These are phyloP conservation scores for Alligator sinensis DNA, from an alignment of 2,113 vertebrate species.

Conservation along the genomic window DNA sequence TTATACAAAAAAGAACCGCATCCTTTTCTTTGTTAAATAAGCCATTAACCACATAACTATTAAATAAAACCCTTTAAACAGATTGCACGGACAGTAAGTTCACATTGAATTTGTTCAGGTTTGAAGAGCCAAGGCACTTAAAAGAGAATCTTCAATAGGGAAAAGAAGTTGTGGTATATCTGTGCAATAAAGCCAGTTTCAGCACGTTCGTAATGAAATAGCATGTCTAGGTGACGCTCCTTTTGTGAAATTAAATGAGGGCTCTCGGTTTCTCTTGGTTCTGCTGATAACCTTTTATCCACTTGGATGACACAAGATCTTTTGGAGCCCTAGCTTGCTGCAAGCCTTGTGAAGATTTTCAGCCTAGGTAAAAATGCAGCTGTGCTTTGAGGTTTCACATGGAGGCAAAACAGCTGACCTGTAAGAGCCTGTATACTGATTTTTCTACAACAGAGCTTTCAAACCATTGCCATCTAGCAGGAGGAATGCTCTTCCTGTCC, in stretches of 20 bases:
- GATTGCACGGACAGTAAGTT: background rate
- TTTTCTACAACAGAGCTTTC: constrained; percentile 30
- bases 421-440: constrained; percentile 15
- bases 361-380: background rate
- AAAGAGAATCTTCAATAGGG: constrained; percentile 29
- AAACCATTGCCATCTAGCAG: constrained; percentile 28
- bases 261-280: constrained; percentile 37
- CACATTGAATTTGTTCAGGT: background rate
- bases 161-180: background rate
- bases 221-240: background rate
- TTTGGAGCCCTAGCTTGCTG: constrained; percentile 50
- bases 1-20: constrained; percentile 36
- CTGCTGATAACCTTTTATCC: constrained; percentile 57
- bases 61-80: background rate
- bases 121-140: constrained; percentile 1
- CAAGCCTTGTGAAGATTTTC: constrained; percentile 38
- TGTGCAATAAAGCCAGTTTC: background rate
- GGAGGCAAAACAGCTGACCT: constrained; percentile 52
- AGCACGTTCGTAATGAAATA: constrained; percentile 21
- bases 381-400: constrained; percentile 41
- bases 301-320: constrained; percentile 14
- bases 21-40: constrained; percentile 43
- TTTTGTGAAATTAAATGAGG: constrained; percentile 47
- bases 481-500: background rate
- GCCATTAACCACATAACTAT: constrained; percentile 22